Percentiles rank a stretch among this genome's conserved stretches.
phyloP scores from a whole-genome alignment of 1,140 invertebrate species.

The Rhysida immarginata region DNA sequence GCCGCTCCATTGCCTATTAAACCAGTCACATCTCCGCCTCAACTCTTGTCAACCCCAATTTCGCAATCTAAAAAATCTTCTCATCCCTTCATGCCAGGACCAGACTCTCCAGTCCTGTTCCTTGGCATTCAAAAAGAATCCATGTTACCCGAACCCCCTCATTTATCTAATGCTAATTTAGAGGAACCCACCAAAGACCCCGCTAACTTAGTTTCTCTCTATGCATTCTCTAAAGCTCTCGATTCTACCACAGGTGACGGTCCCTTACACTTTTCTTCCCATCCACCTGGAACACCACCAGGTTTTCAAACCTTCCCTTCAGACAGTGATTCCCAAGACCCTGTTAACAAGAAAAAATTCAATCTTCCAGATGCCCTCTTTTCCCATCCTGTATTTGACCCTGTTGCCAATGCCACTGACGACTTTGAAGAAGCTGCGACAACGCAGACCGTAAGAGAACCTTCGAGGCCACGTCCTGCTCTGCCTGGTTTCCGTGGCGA shows the following conservation, averaged over 20 bases:
- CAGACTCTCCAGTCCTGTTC: slow-evolving; percentile 6
- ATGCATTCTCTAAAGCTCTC: slow-evolving; percentile 8
- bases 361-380: background rate
- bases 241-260: too few relatives aligned
- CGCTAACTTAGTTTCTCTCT: background rate
- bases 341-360: background rate
- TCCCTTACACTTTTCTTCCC: too few relatives aligned
- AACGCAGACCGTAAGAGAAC: background rate
- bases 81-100: slow-evolving; percentile 1
- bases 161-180: background rate
- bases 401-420: background rate
- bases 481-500: background rate
- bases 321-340: background rate
- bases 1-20: background rate
- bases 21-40: background rate
- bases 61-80: background rate
- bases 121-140: slow-evolving; percentile 7
- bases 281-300: background rate
- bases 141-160: background rate
- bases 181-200: background rate
- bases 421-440: background rate
- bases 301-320: background rate
- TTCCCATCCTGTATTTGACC: background rate
- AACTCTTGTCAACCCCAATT: background rate
- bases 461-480: background rate